Conservation (phyloP, 92 coral and sea anemone genomes). For the Chrysogorgia sp. region DNA sequence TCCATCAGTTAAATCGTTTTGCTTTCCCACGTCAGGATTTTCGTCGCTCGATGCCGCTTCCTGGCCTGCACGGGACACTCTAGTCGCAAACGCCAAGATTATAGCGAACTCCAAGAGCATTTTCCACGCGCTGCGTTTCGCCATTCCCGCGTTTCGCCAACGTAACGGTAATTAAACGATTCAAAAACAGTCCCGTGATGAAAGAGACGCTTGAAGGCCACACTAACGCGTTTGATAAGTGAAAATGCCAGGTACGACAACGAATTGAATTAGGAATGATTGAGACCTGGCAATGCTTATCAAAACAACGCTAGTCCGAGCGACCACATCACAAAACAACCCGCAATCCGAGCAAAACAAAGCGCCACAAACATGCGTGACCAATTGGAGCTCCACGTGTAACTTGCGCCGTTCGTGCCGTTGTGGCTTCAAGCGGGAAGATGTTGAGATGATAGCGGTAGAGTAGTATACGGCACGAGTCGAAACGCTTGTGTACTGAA, state of each 20-base stretch:
- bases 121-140: neutral
- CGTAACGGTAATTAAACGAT: no score
- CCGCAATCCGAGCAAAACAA: constrained; percentile 17
- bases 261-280: neutral
- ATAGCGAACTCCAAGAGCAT: neutral
- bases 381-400: no score
- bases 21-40: neutral
- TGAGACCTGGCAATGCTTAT: constrained; percentile 3
- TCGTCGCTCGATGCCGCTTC: neutral
- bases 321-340: constrained; percentile 34
- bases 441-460: no score
- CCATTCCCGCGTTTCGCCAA: neutral
- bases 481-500: no score
- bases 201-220: neutral
- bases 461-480: no score
- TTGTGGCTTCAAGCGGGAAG: no score
- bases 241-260: neutral
- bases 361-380: no score
- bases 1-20: neutral
- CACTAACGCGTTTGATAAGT: neutral
- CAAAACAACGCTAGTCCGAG: constrained; percentile 35
- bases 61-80: neutral
- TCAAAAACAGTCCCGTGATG: no score
- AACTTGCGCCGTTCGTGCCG: no score
- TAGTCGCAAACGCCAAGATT: neutral